Evolutionary conservation across 2,888 invertebrate genomes (phyloP).

Genomic region (Portevinia maculata): DNA sequence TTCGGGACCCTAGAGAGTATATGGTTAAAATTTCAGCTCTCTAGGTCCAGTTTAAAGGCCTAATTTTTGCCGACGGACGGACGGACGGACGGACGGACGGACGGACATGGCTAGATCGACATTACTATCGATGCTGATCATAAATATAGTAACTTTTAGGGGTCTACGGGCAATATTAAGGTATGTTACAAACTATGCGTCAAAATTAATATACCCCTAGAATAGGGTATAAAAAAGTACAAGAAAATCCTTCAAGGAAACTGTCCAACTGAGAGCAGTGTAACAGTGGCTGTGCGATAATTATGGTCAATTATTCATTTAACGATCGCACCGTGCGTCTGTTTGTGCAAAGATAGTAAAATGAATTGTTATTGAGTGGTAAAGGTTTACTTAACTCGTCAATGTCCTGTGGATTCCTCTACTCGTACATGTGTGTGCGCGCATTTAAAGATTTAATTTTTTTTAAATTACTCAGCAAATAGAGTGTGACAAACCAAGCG

Average conservation of each 20-base stretch:
- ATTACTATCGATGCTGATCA: too few species aligned
- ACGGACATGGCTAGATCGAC: too few species aligned
- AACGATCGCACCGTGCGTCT: conserved; percentile 51
- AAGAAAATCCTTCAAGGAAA: conserved; percentile 43
- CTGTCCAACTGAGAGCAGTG: conserved; percentile 41
- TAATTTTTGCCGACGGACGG: too few species aligned
- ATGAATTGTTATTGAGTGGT: conserved; percentile 70
- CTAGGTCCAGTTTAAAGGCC: too few species aligned
- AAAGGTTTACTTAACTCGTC: conserved; percentile 54
- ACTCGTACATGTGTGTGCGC: conserved; percentile 1
- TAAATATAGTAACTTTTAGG: too few species aligned
- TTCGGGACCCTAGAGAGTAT: too few species aligned
- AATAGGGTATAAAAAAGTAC: conserved; percentile 65
- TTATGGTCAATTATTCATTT: conserved; percentile 74
- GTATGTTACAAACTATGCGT: too few species aligned
- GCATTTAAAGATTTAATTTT: conserved; percentile 16
- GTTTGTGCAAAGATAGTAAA: conserved; percentile 63
- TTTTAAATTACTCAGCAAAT: conserved; percentile 63
- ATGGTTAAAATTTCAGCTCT: too few species aligned
- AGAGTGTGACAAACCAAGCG: too few species aligned
- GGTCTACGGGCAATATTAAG: too few species aligned
- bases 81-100: too few species aligned
- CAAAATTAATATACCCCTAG: conserved; percentile 9
- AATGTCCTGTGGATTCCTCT: too few species aligned
- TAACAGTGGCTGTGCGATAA: conserved; percentile 50